Evolutionary conservation across 1,140 invertebrate species (phyloP), one percentile per base, ranked within the genome.

Genomic region (Anoplophora glabripennis): DNA sequence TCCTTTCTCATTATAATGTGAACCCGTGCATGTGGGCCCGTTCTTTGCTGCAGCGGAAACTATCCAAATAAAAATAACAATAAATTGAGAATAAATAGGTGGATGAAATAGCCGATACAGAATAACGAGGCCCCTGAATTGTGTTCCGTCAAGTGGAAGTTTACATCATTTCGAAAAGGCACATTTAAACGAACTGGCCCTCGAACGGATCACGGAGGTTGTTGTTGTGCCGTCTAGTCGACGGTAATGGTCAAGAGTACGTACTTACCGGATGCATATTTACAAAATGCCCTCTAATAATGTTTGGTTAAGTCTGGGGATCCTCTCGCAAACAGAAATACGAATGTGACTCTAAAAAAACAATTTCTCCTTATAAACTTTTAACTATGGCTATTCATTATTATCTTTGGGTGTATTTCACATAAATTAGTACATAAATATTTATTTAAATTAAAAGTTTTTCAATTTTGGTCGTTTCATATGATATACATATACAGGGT

Each of bases 111-210:
- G 66, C 65, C 69, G 69, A 71, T 69, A 69, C 65, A 68, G 59
- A 65, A 71, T 71, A 71, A 71, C 69, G 67, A 69, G 69, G 61
- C 65, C 69, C 61, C 17, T 66, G 63, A 65, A 69, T 67, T 65
- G 65, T 63, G 61, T 71, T 71, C 66, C 58, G 67, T 69, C 68
- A 71, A 72, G 70, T 69, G 70, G 69, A 72, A 71, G 70, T 70
- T 70, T 68, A 63, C 67, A 45, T 45, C 42, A 52, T 52, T 52
- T 52, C 49, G 35, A 52, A 35, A 52, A 52, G 54, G 53, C 60
- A 52, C 40, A 57, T 67, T 64, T 64, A 64, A 63, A 64, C 62
- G 65, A 67, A 57, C 61, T 67, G 65, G 63, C 63, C 68, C 65
- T 65, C 52, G 56, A 65, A 57, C 49, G 64, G 67, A 62, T 60